phyloP scores from a whole-genome alignment of 1,140 invertebrate species.

The Hypothenemus hampei region DNA sequence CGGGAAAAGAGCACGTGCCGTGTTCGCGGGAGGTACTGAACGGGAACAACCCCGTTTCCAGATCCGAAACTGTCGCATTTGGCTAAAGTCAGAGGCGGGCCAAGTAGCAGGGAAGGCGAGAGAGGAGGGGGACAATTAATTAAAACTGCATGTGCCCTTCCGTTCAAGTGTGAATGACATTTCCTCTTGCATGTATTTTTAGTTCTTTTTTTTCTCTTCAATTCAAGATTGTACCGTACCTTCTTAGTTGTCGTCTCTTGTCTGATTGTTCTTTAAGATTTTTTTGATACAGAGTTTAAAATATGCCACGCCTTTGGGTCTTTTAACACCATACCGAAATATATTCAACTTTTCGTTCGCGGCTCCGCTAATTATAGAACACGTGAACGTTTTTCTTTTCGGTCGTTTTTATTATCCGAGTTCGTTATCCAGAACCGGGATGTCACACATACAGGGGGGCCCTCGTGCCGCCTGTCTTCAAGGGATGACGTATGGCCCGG shows the following conservation, averaged over 20 bases:
- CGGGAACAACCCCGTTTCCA: slow-evolving; percentile 18
- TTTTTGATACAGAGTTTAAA: background rate
- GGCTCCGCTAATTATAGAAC: slow-evolving; percentile 39
- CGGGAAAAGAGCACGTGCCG: slow-evolving; percentile 2
- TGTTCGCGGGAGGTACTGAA: slow-evolving; percentile 33
- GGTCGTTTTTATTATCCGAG: slow-evolving; percentile 34
- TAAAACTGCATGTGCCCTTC: too few relatives aligned
- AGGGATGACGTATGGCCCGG: slow-evolving; percentile 29
- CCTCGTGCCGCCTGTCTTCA: slow-evolving; percentile 18
- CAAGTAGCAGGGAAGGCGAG: background rate
- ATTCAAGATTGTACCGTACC: too few relatives aligned
- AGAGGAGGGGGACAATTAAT: background rate
- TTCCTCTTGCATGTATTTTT: background rate
- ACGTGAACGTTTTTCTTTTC: slow-evolving; percentile 38
- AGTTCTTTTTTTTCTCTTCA: background rate
- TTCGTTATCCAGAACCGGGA: slow-evolving; percentile 26
- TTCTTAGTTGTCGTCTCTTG: too few relatives aligned
- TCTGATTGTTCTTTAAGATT: background rate
- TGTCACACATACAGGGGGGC: slow-evolving; percentile 11
- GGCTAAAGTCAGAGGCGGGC: background rate
- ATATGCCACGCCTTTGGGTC: background rate
- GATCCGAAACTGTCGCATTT: slow-evolving; percentile 19
- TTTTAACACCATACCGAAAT: slow-evolving; percentile 26
- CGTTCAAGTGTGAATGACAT: slow-evolving; percentile 15
- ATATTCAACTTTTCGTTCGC: slow-evolving; percentile 38